These are phyloP conservation scores for Etia nguti DNA, from an alignment of 2,113 vertebrate genomes.

Conservation along the genomic window DNA sequence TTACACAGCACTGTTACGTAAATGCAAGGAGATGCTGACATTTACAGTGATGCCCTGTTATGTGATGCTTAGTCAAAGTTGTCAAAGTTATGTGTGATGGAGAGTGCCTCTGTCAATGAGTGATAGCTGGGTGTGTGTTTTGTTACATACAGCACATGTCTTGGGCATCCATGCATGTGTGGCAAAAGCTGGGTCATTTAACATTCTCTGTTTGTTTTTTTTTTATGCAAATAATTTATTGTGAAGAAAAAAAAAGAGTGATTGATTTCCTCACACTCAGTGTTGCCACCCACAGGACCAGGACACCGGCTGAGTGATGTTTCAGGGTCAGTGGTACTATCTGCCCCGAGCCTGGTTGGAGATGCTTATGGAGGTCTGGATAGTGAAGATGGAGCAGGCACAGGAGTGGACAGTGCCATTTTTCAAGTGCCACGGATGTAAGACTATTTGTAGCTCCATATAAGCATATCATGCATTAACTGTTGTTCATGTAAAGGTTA, in stretches of 20 bases:
- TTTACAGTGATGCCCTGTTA: background rate
- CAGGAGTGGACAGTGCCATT: conserved; percentile 83
- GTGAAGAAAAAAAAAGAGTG: background rate
- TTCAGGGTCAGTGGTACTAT: conserved; percentile 84
- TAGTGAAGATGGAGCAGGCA: conserved; percentile 81
- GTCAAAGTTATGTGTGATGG: background rate
- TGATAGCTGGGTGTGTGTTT: background rate
- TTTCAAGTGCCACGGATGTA: conserved; percentile 95
- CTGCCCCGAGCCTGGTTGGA: conserved; percentile 85
- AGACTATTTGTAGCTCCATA: conserved; percentile 40
- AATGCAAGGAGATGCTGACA: background rate
- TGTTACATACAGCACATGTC: conserved; percentile 1
- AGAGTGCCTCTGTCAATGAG: background rate
- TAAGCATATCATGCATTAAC: background rate
- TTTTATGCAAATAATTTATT: background rate
- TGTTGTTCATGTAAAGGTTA: background rate
- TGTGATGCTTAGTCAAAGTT: conserved; percentile 4
- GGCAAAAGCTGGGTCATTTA: background rate
- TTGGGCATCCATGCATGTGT: conserved; percentile 1
- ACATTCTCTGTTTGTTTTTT: background rate
- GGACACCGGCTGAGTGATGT: conserved; percentile 83
- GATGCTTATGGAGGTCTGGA: conserved; percentile 86
- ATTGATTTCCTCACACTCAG: background rate
- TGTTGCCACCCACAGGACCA: conserved; percentile 66
- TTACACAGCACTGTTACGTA: background rate